Base-by-base conservation (phyloP, 2,113 vertebrate species). In the Neogobius melanostomus region DNA sequence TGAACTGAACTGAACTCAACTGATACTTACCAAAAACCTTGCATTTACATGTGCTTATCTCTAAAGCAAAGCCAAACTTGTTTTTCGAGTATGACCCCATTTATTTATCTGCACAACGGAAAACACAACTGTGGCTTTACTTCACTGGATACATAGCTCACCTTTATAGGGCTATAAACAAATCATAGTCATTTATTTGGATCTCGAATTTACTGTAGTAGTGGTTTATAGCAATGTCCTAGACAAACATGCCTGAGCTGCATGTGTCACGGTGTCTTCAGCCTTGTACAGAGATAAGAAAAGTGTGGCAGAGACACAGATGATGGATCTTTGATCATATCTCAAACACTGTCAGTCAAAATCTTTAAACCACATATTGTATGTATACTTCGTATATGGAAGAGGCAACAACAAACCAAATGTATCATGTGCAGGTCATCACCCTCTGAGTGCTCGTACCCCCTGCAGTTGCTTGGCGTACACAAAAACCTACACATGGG, bases 371-470 rank as follows among this genome's bases (percentile, higher is more conserved):
- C 0, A 6, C n/a, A 17, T 11, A 36, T 2, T 44, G 53, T 67
- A 36, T 14, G 21, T 21, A 21, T 21, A 21, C 21, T 21, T 2
- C 21, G 21, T 21, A 21, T 21, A 21, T 36, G 28, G 28, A 4
- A 36, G 6, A 2, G 17, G 45, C n/a, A 4, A 47, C 49, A 15
- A 43, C 42, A 8, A 73, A 74, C 49, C 64, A 6, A 47, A 52
- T 74, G 45, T 7, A 59, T 81, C 71, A 69, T 42, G 28, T 73
- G 50, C 44, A 62, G 75, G 75, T 82, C 67, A 52, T 81, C 72
- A 71, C 65, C 46, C 47, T 1, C 2, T 57, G 36, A 59, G 57
- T 48, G 50, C 36, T 54, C 69, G 17, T 21, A 44, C 8, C 46
- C 72, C 60, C 64, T 5, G 7, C 48, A 47, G 2, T 11, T 12